Conservation (phyloP, 1,140 invertebrate species). For the Dreissena polymorpha region DNA sequence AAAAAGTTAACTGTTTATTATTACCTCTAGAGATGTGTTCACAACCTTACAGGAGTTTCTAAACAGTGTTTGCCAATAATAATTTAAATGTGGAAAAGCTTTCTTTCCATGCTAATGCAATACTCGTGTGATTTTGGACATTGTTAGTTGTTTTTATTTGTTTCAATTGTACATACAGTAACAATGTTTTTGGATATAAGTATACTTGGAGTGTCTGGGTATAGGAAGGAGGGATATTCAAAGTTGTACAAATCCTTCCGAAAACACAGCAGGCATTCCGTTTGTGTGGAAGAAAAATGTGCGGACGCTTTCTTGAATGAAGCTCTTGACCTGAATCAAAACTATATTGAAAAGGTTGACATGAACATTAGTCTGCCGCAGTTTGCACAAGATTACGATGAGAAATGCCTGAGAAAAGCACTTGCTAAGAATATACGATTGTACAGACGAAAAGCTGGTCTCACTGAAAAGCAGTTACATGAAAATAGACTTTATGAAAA, state of each 20-base stretch:
- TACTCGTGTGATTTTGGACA: too few species aligned
- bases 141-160: too few species aligned
- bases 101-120: too few species aligned
- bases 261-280: constrained; percentile 33
- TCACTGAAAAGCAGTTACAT: background rate
- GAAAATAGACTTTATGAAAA: constrained; percentile 22
- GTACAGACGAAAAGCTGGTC: background rate
- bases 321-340: background rate
- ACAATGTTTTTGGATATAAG: constrained; percentile 54
- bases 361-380: background rate
- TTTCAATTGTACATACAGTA: background rate
- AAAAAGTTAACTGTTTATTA: too few species aligned
- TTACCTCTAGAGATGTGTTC: too few species aligned
- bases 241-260: constrained; percentile 37
- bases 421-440: background rate
- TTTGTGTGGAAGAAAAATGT: constrained; percentile 22
- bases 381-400: background rate
- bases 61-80: too few species aligned
- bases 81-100: too few species aligned
- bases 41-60: too few species aligned
- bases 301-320: background rate
- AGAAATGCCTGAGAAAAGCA: background rate
- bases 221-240: constrained; percentile 38
- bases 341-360: background rate
- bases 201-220: constrained; percentile 42